Percentiles rank a stretch among this genome's conserved stretches.
phyloP scores from a whole-genome alignment of 2,113 vertebrate genomes.

The Erythrolamprus reginae region DNA sequence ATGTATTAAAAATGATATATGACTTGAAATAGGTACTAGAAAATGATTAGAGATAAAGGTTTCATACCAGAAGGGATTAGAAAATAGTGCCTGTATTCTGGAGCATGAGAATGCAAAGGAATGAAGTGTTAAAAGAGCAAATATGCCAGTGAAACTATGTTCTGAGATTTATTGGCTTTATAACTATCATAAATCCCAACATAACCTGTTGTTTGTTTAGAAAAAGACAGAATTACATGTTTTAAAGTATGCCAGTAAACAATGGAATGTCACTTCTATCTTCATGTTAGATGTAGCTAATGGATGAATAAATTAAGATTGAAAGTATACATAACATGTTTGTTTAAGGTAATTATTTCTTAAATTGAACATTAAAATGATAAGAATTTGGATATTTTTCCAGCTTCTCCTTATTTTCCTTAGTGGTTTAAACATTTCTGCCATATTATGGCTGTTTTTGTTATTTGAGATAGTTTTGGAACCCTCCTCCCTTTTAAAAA shows the following conservation, averaged over 20 bases:
- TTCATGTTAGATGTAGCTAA: constrained; percentile 52
- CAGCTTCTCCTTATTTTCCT: constrained; percentile 35
- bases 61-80: constrained; percentile 53
- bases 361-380: constrained; percentile 52
- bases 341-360: constrained; percentile 47
- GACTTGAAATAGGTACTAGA: constrained; percentile 49
- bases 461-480: background rate
- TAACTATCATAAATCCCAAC: constrained; percentile 30
- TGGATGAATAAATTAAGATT: constrained; percentile 47
- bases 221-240: constrained; percentile 33
- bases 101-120: constrained; percentile 36
- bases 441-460: background rate
- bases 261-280: constrained; percentile 51
- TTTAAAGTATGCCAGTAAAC: constrained; percentile 56
- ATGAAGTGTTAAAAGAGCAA: constrained; percentile 48
- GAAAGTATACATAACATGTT: constrained; percentile 24
- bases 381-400: constrained; percentile 45
- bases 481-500: too few relatives aligned
- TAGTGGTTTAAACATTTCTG: too few relatives aligned
- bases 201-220: constrained; percentile 33
- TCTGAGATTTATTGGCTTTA: constrained; percentile 45
- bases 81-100: constrained; percentile 49
- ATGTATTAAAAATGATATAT: constrained; percentile 46
- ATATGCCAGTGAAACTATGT: constrained; percentile 39
- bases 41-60: constrained; percentile 51